Percentiles rank a stretch among this genome's conserved stretches.
Conservation (phyloP, 2,113 vertebrate genomes). For the Heptranchias perlo region DNA sequence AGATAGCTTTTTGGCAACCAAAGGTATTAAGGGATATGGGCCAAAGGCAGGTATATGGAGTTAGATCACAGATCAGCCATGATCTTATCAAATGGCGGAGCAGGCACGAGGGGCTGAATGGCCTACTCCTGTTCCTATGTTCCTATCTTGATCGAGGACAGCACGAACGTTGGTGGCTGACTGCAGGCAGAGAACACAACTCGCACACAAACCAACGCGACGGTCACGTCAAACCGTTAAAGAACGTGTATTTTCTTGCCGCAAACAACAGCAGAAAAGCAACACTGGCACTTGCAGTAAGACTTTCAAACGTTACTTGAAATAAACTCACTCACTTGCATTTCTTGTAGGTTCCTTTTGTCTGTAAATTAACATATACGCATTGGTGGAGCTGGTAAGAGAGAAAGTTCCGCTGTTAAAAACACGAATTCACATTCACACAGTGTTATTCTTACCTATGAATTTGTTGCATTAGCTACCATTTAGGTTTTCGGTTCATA, state of each 20-base stretch:
- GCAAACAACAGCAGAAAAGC: not conserved
- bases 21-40: no score
- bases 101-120: no score
- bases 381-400: slow-evolving; percentile 85
- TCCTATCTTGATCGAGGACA: not conserved
- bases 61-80: no score
- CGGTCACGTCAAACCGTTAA: not conserved
- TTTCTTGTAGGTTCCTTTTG: slow-evolving; percentile 87
- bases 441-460: not conserved
- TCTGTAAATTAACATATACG: slow-evolving; percentile 98
- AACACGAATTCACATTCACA: not conserved
- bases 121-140: no score
- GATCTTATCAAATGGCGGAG: no score
- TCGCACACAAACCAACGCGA: not conserved
- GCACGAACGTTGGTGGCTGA: not conserved
- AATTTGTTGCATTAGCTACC: not conserved
- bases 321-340: slow-evolving; percentile 77
- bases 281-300: not conserved
- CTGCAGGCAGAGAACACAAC: not conserved
- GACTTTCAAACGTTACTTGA: not conserved
- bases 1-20: no score
- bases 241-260: not conserved
- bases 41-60: no score
- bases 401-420: slow-evolving; percentile 30
- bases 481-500: not conserved